These are phyloP conservation scores for Drosophila nannoptera DNA, from an alignment of 1,140 invertebrate genomes.

Conservation along the genomic window DNA sequence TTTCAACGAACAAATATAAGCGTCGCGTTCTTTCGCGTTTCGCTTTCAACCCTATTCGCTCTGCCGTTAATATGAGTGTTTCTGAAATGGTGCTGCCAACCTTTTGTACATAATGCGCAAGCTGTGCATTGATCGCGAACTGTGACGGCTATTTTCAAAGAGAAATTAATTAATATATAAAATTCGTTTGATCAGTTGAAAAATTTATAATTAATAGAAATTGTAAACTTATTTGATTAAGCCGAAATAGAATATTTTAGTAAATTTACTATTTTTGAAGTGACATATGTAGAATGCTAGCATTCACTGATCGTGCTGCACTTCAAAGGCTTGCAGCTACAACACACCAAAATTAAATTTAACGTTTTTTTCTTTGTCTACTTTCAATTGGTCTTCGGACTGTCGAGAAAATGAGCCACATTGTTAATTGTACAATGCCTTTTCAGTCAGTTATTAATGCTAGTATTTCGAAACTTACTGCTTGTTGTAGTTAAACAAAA, in stretches of 20 bases:
- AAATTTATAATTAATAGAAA: background rate
- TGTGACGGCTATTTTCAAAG: background rate
- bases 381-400: no score
- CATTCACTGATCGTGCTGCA: background rate
- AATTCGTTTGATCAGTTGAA: background rate
- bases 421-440: background rate
- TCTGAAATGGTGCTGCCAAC: slow-evolving; percentile 25
- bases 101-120: background rate
- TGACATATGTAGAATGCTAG: no score
- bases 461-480: slow-evolving; percentile 1
- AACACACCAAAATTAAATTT: background rate
- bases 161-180: background rate
- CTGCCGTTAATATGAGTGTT: slow-evolving; percentile 33
- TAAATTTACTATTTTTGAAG: no score
- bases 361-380: background rate
- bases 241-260: no score
- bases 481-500: slow-evolving; percentile 12
- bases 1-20: slow-evolving; percentile 50
- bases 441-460: slow-evolving; percentile 11
- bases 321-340: slow-evolving; percentile 14
- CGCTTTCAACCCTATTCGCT: slow-evolving; percentile 55
- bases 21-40: slow-evolving; percentile 56
- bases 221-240: no score
- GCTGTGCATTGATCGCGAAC: slow-evolving; percentile 8
- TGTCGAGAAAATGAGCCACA: background rate